Conservation (phyloP, 1,140 invertebrate species). For the Dreissena polymorpha region DNA sequence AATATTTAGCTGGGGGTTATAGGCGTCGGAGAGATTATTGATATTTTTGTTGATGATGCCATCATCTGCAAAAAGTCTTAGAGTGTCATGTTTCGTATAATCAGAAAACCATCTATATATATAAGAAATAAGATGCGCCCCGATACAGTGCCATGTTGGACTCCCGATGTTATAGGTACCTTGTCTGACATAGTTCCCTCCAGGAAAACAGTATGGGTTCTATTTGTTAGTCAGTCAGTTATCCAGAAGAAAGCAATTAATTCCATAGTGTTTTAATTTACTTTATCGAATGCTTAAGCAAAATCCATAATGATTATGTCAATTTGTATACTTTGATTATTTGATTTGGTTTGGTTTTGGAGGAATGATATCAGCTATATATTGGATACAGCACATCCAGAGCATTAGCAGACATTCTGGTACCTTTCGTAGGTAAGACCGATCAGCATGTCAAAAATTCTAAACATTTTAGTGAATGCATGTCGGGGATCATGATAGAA, state of each 20-base stretch:
- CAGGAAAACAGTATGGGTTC: conserved; percentile 49
- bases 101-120: conserved; percentile 66
- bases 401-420: no score
- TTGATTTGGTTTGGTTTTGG: conserved; percentile 21
- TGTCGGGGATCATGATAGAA: no score
- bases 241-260: conserved; percentile 43
- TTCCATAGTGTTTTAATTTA: not conserved
- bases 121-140: conserved; percentile 52
- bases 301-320: conserved; percentile 56
- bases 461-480: no score
- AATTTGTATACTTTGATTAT: conserved; percentile 29
- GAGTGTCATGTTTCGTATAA: no score
- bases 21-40: no score
- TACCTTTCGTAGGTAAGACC: no score
- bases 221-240: conserved; percentile 15
- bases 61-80: no score
- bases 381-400: no score
- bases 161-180: not conserved
- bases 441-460: no score
- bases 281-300: conserved; percentile 53
- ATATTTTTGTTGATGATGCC: no score
- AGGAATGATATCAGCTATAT: conserved; percentile 40
- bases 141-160: conserved; percentile 40
- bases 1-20: no score
- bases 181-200: conserved; percentile 40